phyloP scores from a whole-genome alignment of 2,888 invertebrate species.

The Sussaba pulchella region DNA sequence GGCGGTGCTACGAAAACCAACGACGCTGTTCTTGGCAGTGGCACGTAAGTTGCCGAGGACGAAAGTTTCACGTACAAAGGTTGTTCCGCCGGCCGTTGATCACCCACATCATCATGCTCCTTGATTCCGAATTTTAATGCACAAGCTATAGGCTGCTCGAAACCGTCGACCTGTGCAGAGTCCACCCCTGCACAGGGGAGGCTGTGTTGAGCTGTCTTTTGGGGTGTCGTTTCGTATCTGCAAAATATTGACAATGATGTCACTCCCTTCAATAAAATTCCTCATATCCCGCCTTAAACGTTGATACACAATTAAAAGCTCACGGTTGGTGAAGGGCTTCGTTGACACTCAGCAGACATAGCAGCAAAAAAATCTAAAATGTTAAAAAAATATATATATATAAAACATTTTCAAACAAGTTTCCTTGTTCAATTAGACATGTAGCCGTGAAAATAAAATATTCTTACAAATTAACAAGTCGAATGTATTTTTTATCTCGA shows the following conservation, averaged over 20 bases:
- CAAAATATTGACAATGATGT: neutral
- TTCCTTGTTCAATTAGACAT: no score
- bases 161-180: slow-evolving; percentile 46
- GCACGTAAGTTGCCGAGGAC: slow-evolving; percentile 71
- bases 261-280: neutral
- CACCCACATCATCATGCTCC: slow-evolving; percentile 9
- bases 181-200: slow-evolving; percentile 72
- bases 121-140: slow-evolving; percentile 61
- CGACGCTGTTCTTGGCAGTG: slow-evolving; percentile 71
- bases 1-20: slow-evolving; percentile 76
- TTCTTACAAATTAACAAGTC: no score
- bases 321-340: slow-evolving; percentile 46
- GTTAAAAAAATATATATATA: neutral
- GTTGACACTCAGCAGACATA: slow-evolving; percentile 27
- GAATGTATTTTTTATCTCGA: no score
- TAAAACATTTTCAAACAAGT: no score
- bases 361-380: slow-evolving; percentile 40
- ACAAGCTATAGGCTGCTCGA: slow-evolving; percentile 71
- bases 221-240: slow-evolving; percentile 36
- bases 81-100: slow-evolving; percentile 24
- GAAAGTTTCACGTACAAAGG: slow-evolving; percentile 74
- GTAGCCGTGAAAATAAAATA: neutral
- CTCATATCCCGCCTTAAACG: neutral
- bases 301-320: slow-evolving; percentile 10
- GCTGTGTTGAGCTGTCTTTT: slow-evolving; percentile 30